Evolutionary conservation across 2,888 invertebrate species (phyloP).

Genomic region (Metalampra italica): DNA sequence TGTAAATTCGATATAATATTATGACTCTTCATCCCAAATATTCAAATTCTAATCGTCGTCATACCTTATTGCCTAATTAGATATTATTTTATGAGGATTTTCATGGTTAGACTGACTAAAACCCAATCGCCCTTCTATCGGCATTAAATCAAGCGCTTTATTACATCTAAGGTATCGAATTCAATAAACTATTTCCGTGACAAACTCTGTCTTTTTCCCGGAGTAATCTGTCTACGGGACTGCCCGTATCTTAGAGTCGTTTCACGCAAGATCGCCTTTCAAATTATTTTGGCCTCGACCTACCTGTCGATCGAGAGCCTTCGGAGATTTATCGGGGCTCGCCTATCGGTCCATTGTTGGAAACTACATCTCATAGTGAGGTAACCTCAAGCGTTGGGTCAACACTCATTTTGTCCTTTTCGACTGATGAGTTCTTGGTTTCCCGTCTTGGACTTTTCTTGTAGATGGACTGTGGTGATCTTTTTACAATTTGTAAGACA

Average conservation of each 20-base stretch:
- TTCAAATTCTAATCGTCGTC: no score
- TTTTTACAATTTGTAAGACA: no score
- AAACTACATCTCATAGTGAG: neutral
- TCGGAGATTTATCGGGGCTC: slow-evolving; percentile 4
- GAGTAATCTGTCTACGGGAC: neutral
- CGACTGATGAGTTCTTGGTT: slow-evolving; percentile 6
- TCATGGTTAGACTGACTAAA: no score
- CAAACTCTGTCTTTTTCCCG: neutral
- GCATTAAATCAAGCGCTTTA: neutral
- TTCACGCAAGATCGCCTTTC: slow-evolving; percentile 4
- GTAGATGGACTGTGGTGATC: neutral
- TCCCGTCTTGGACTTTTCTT: neutral
- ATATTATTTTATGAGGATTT: no score
- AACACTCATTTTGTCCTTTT: slow-evolving; percentile 8
- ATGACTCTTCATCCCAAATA: no score
- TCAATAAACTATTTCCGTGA: slow-evolving; percentile 4
- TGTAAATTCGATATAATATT: no score
- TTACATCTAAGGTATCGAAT: neutral
- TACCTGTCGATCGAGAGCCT: slow-evolving; percentile 3
- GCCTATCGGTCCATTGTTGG: neutral
- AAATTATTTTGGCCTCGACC: slow-evolving; percentile 9
- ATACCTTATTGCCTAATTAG: no score
- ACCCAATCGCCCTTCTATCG: no score
- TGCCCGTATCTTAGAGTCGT: slow-evolving; percentile 2
- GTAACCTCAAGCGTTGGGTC: slow-evolving; percentile 7